Percentiles rank a stretch among this genome's conserved stretches.
phyloP scores from a whole-genome alignment of 2,113 vertebrate species.

The Hymenochirus boettgeri region DNA sequence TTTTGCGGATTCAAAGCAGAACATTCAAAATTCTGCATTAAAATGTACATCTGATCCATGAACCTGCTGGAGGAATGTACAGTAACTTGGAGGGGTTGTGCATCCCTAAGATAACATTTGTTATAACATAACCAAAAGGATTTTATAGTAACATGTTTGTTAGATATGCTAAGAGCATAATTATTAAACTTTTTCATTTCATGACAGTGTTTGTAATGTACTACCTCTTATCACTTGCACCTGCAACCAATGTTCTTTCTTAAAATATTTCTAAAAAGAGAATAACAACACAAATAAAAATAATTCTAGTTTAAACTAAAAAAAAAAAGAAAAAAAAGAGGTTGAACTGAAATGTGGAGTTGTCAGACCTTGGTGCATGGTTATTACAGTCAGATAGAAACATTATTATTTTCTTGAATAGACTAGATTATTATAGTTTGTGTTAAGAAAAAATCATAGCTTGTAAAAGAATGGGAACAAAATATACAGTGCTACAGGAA shows the following conservation, averaged over 20 bases:
- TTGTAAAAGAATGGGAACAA: conserved; percentile 19
- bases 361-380: conserved; percentile 23
- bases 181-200: too few species aligned
- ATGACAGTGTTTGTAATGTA: too few species aligned
- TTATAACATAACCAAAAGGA: too few species aligned
- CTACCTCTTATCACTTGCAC: background rate
- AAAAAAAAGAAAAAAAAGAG: conserved; percentile 19
- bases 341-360: conserved; percentile 16
- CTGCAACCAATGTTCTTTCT: conserved; percentile 2
- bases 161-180: too few species aligned
- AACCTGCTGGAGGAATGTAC: too few species aligned
- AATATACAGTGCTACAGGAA: conserved; percentile 28
- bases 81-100: too few species aligned
- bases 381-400: conserved; percentile 37
- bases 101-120: too few species aligned
- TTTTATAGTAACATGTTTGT: too few species aligned
- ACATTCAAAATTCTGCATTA: too few species aligned
- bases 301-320: conserved; percentile 19
- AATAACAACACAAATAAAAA: conserved; percentile 31
- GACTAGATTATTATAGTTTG: conserved; percentile 42
- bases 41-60: too few species aligned
- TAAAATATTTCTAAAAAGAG: background rate
- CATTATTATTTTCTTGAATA: conserved; percentile 40
- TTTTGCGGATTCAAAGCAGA: too few species aligned
- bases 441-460: conserved; percentile 37